These are phyloP conservation scores for Thecocarcelia acutangulata DNA, from an alignment of 2,888 invertebrate genomes.

Conservation along the genomic window DNA sequence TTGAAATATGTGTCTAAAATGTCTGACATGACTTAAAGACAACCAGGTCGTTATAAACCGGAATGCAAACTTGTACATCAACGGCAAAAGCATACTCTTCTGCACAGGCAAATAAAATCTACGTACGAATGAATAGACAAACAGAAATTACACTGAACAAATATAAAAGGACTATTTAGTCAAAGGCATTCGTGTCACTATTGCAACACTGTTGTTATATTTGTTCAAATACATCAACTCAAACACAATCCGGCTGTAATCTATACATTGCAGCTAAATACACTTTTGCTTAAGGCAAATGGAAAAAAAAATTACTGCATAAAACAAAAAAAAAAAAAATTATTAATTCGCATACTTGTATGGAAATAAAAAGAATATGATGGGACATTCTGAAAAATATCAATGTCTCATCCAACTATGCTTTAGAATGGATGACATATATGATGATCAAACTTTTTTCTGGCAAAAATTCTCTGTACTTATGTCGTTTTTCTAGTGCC, in stretches of 20 bases:
- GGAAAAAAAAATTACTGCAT: neutral
- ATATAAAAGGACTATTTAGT: constrained; percentile 42
- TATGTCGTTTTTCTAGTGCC: too few species aligned
- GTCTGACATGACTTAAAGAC: constrained; percentile 54
- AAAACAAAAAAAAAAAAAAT: constrained; percentile 33
- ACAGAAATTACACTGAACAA: constrained; percentile 41
- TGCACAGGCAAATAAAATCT: constrained; percentile 5
- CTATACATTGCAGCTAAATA: constrained; percentile 35
- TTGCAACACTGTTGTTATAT: constrained; percentile 26
- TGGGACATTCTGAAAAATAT: constrained; percentile 22
- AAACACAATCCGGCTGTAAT: constrained; percentile 34
- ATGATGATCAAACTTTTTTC: too few species aligned
- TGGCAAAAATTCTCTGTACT: too few species aligned
- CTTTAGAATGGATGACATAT: too few species aligned
- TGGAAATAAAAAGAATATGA: neutral
- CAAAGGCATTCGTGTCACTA: constrained; percentile 31
- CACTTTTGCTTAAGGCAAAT: constrained; percentile 45
- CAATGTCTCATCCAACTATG: neutral
- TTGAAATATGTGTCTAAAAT: constrained; percentile 55
- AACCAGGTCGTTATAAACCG: constrained; percentile 39
- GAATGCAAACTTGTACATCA: constrained; percentile 1
- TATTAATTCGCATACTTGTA: constrained; percentile 8
- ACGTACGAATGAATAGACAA: constrained; percentile 15
- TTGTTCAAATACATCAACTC: neutral
- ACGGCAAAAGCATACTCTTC: neutral